Evolutionary conservation across 1,140 invertebrate species (phyloP), one percentile per base, ranked within the genome.

Genomic region (Drosophila gunungcola): DNA sequence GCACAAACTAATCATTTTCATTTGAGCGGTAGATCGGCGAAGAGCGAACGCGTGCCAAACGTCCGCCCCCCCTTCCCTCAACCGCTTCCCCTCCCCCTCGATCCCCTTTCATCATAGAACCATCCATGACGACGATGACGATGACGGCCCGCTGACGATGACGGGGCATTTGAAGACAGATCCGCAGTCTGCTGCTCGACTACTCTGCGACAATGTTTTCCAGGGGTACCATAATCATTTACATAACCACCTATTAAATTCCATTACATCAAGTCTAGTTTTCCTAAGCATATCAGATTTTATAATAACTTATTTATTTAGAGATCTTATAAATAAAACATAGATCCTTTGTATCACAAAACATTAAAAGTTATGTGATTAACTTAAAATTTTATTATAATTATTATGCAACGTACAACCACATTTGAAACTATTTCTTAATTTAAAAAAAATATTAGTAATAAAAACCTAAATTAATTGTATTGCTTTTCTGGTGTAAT

Each of bases 1-100:
- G 78, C 76, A 70, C 84, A 84, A 84, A 88, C 84, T 89, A 88
- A 88, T 88, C 84, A 88, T 74, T 84, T 70, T 70, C 70, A 84
- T 64, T 69, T 53, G 46, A 34, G 12, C 57, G 45, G 53, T 16
- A 57, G 80, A 83, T 79, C 62, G 62, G 52, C 78, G 64, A 68
- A 45, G 51, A 68, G 49, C 16, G 16, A 88, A 63, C 84, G 83
- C 83, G 84, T 89, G 83, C 84, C 83, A 88, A 89, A 76, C 69
- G 51, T 11, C 39, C 3, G 48, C 7, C 38, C 13, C 13, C 25
- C 21, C 58, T 16, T 10, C 48, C 34, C 34, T 36, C 29, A 0
- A 21, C 10, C 32, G 16, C 46, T 63, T 54, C 52, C 53, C 48
- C 12, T 46, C 27, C 13, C 42, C 34, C 57, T 6, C 29, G n/a